phyloP scores from a whole-genome alignment of 2,797 vertebrate species.

The Pseudotriccus pelzelni region DNA sequence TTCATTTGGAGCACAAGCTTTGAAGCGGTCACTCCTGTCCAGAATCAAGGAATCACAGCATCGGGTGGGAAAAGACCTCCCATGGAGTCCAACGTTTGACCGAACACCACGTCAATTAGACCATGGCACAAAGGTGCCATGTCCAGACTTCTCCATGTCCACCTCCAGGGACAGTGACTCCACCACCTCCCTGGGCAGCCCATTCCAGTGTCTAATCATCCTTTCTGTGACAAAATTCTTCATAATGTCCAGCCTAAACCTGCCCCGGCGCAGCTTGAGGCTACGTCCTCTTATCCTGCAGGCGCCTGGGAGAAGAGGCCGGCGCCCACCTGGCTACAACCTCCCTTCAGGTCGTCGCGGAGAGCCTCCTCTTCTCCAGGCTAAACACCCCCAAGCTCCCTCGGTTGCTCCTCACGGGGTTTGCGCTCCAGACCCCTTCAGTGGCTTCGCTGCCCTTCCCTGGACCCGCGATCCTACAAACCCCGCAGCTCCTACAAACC shows the following conservation, averaged over 20 bases:
- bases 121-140: rapidly evolving
- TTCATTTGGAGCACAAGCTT: not conserved
- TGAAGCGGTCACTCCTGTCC: not conserved
- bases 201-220: rapidly evolving
- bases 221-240: not conserved
- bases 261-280: not conserved
- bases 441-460: too few species aligned
- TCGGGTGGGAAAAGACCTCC: not conserved
- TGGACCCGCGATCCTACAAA: not conserved
- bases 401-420: not conserved
- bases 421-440: not conserved
- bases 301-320: not conserved
- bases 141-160: rapidly evolving
- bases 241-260: not conserved
- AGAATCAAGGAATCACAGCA: not conserved
- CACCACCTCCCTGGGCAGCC: too few species aligned
- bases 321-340: rapidly evolving
- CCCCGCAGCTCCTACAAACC: too few species aligned
- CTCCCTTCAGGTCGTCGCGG: rapidly evolving
- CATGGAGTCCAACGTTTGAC: not conserved
- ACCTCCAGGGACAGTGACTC: not conserved
- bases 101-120: not conserved
- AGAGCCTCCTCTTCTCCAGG: not conserved
- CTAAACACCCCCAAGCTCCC: not conserved
- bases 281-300: not conserved